Evolutionary conservation across 2,113 vertebrate genomes (phyloP).

Genomic region (Dipodomys merriami): DNA sequence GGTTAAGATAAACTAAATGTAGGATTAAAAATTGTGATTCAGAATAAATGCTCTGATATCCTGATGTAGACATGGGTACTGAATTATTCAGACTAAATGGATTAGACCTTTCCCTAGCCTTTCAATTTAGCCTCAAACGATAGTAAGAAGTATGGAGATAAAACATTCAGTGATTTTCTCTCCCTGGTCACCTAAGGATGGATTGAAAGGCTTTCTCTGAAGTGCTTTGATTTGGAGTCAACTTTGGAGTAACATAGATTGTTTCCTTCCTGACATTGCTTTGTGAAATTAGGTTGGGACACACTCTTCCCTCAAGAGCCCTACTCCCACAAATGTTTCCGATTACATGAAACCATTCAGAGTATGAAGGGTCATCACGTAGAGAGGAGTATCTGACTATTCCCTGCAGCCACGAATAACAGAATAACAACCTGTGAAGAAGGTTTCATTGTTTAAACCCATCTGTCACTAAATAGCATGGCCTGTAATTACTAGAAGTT

Average conservation of each 20-base stretch:
- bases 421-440: constrained; percentile 11
- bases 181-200: neutral
- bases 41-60: constrained; percentile 30
- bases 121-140: constrained; percentile 33
- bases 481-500: constrained; percentile 1
- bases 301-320: constrained; percentile 68
- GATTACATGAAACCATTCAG: constrained; percentile 62
- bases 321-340: constrained; percentile 65
- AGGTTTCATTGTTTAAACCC: constrained; percentile 47
- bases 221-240: constrained; percentile 61
- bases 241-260: constrained; percentile 51
- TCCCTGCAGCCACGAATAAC: neutral
- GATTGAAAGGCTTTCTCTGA: constrained; percentile 50
- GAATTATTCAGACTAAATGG: neutral
- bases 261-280: constrained; percentile 62
- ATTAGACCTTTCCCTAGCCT: neutral
- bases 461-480: neutral
- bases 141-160: neutral
- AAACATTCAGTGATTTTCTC: constrained; percentile 3
- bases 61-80: neutral
- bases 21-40: constrained; percentile 12
- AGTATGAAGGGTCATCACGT: constrained; percentile 59
- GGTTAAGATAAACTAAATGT: neutral
- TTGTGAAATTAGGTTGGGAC: constrained; percentile 75
- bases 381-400: neutral